Conservation (phyloP, 2,888 invertebrate species). For the Drosophila setosimentum region DNA sequence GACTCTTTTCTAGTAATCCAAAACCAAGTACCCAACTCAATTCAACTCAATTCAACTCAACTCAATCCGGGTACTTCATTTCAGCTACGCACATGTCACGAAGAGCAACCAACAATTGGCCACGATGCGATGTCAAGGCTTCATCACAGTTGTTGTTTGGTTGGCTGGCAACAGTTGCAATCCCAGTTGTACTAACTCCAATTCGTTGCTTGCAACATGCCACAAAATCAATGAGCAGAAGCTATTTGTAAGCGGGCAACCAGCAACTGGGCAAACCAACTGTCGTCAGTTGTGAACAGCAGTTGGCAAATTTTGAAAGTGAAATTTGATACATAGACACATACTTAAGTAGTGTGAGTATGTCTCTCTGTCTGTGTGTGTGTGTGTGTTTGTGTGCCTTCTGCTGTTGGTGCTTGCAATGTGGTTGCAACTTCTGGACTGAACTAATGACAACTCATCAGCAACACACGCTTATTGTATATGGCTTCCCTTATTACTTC, state of each 20-base stretch:
- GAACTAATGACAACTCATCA: constrained; percentile 15
- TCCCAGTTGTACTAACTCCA: constrained; percentile 33
- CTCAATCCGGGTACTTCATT: constrained; percentile 17
- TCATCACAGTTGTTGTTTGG: constrained; percentile 20
- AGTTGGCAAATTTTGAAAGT: constrained; percentile 71
- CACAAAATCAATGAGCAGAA: constrained; percentile 76
- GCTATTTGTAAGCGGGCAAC: constrained; percentile 57
- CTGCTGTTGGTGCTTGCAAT: constrained; percentile 37
- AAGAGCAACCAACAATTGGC: constrained; percentile 57
- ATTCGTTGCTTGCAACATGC: constrained; percentile 58
- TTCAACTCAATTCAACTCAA: constrained; percentile 1
- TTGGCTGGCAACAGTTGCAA: constrained; percentile 34
- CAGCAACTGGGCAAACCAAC: constrained; percentile 36
- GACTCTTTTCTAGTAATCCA: constrained; percentile 62
- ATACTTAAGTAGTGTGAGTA: not conserved
- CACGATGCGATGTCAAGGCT: constrained; percentile 62
- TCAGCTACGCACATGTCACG: constrained; percentile 55
- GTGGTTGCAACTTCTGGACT: constrained; percentile 48
- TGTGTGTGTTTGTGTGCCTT: not conserved
- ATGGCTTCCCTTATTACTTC: constrained; percentile 63
- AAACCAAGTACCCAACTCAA: constrained; percentile 29
- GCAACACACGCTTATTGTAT: constrained; percentile 27
- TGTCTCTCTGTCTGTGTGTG: not conserved
- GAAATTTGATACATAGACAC: constrained; percentile 55
- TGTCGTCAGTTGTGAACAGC: constrained; percentile 62